Base-by-base conservation (phyloP, 1,140 invertebrate genomes). In the Agrypnia vestita region DNA sequence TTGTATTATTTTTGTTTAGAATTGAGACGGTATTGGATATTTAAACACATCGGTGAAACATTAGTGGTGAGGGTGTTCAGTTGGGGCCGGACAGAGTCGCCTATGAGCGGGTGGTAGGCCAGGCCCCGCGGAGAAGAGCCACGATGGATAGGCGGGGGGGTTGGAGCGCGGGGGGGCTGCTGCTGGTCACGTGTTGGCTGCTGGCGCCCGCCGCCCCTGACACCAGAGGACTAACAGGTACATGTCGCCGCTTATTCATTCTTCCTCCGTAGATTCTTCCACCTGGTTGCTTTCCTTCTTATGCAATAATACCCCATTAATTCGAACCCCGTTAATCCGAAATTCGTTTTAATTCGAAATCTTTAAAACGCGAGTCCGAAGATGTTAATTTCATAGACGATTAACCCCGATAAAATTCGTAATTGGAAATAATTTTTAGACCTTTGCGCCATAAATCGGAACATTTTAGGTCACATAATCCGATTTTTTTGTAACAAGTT, bases 211-310 rank as follows among this genome's bases (percentile, higher is more conserved):
- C 77, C 17, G 67, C 49, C 12, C 62, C 77, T n/a, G 77, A 71
- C 53, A 72, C 77, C 64, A 77, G 62, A 59, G 76, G 76, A 25
- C 49, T 77, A 64, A 51, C 76, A 77, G 76, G 76, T 77, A 51
- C 11, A n/a, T n/a, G n/a, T n/a, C n/a, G n/a, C n/a, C n/a, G n/a
- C n/a, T n/a, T n/a, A n/a, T n/a, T 13, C 8, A 51, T 13, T 51
- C 49, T 13, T 51, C 8, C 25, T 6, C 6, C 25, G 1, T 6
- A 6, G 25, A 35, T 35, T 3, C 25, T 35, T 35, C n/a, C n/a
- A n/a, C n/a, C n/a, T n/a, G n/a, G n/a, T n/a, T n/a, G n/a, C n/a
- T n/a, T n/a, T n/a, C n/a, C n/a, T n/a, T n/a, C n/a, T n/a, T n/a
- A n/a, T n/a, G n/a, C n/a, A n/a, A n/a, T n/a, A n/a, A n/a, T n/a